phyloP scores from a whole-genome alignment of 1,140 invertebrate species.

The Drusus annulatus region DNA sequence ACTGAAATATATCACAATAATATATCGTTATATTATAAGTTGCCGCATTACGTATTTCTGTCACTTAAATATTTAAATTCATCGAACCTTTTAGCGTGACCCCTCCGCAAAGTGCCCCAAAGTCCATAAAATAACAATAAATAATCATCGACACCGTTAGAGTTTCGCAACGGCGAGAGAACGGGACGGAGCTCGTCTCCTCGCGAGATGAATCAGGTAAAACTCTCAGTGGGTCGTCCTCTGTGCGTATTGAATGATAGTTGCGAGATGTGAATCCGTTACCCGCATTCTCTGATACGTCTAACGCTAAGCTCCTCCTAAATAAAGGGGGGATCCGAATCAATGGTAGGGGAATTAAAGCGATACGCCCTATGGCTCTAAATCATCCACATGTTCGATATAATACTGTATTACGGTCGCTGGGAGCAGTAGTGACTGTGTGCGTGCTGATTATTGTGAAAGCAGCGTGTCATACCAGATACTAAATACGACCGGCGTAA shows the following conservation, averaged over 20 bases:
- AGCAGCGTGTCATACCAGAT: background rate
- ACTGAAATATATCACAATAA: no score
- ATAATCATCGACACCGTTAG: slow-evolving; percentile 27
- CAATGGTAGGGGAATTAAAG: slow-evolving; percentile 6
- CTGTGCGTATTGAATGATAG: slow-evolving; percentile 11
- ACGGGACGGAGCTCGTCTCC: slow-evolving; percentile 10
- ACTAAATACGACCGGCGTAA: no score
- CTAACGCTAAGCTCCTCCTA: slow-evolving; percentile 38
- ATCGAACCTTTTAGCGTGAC: no score
- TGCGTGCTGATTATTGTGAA: background rate
- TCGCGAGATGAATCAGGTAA: slow-evolving; percentile 4
- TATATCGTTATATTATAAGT: no score
- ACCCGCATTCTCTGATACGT: slow-evolving; percentile 35
- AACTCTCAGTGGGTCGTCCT: slow-evolving; percentile 29
- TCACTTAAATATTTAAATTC: no score
- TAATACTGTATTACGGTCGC: background rate
- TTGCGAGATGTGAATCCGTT: slow-evolving; percentile 18
- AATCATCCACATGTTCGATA: slow-evolving; percentile 10
- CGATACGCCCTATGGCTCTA: slow-evolving; percentile 28
- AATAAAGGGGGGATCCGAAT: background rate
- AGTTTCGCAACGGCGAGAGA: slow-evolving; percentile 34
- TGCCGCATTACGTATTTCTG: no score
- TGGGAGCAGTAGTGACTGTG: background rate
- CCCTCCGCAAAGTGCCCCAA: no score
- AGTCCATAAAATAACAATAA: background rate